Conservation (phyloP, 2,888 invertebrate genomes). For the Caenorhabditis becei region DNA sequence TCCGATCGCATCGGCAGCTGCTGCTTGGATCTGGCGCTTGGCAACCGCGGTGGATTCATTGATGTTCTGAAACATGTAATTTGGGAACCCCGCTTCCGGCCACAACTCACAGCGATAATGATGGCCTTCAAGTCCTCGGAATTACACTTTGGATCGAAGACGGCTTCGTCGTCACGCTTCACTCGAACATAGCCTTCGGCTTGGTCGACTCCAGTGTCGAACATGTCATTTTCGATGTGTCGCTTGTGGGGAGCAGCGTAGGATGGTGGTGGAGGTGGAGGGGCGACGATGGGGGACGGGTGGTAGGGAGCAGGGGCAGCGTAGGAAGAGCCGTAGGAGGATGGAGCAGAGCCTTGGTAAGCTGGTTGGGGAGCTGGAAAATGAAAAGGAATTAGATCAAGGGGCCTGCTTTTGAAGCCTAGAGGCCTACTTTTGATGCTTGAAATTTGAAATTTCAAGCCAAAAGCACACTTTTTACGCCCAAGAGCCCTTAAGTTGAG, state of each 20-base stretch:
- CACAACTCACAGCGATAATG: slow-evolving; percentile 68
- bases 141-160: slow-evolving; percentile 75
- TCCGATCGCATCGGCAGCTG: slow-evolving; percentile 65
- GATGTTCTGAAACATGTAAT: slow-evolving; percentile 78
- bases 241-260: slow-evolving; percentile 58
- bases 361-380: slow-evolving; percentile 38
- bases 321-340: slow-evolving; percentile 31
- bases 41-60: slow-evolving; percentile 74
- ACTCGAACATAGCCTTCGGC: slow-evolving; percentile 57
- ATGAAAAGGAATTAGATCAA: too few relatives aligned
- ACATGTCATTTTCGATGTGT: slow-evolving; percentile 34
- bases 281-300: slow-evolving; percentile 43
- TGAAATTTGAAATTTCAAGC: too few relatives aligned
- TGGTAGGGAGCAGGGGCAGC: slow-evolving; percentile 32
- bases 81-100: too few relatives aligned
- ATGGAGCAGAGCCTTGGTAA: slow-evolving; percentile 33
- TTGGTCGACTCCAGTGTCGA: slow-evolving; percentile 57
- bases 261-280: slow-evolving; percentile 59
- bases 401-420: too few relatives aligned
- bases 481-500: too few relatives aligned
- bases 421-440: too few relatives aligned
- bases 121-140: slow-evolving; percentile 70
- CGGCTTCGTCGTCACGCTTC: slow-evolving; percentile 67
- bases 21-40: slow-evolving; percentile 76
- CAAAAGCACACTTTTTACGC: too few relatives aligned